Evolutionary conservation across 2,888 invertebrate genomes (phyloP), one percentile per base, ranked within the genome.

Genomic region (Dione vanillae): DNA sequence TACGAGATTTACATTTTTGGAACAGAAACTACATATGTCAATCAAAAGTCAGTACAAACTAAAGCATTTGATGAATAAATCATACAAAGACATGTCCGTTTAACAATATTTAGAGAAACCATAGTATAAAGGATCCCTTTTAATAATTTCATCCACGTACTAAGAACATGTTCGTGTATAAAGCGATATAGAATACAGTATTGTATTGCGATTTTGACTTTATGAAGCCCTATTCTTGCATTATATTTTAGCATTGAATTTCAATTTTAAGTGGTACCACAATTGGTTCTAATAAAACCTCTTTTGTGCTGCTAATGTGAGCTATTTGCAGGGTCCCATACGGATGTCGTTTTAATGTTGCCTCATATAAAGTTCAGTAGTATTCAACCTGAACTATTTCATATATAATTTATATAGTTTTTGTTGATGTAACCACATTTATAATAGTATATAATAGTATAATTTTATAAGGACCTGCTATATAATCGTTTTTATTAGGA

Each of bases 241-340:
- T 74, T 76, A 76, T 76, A 75, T 76, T 80, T 81, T 79, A 80
- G 77, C 82, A 81, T 82, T 81, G 81, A 82, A 80, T 82, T 78
- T 78, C 79, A 78, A 78, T 76, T 78, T 78, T 72, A 73, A 76
- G 74, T 79, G 76, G 77, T 73, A 73, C 72, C 76, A 75, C 76
- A 77, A 75, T 76, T 71, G 76, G 64, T 70, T 68, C 73, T 76
- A 75, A 77, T 77, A 77, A 78, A 78, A 72, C 74, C 47, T 73
- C 79, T 79, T 79, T 82, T 82, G 82, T 82, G 77, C 45, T 72
- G 68, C 72, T 70, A 78, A 77, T 76, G 75, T 66, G 71, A 54
- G 71, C 62, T 67, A 74, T 73, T 65, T 73, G 74, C 70, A 74
- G 61, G 54, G 54, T 62, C 56, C 61, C 65, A 56, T 49, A 43